A percentile compares a stretch with the other conserved stretches of the same genome.
phyloP scores from a whole-genome alignment of 2,797 vertebrate genomes.

The Alectoris magna region DNA sequence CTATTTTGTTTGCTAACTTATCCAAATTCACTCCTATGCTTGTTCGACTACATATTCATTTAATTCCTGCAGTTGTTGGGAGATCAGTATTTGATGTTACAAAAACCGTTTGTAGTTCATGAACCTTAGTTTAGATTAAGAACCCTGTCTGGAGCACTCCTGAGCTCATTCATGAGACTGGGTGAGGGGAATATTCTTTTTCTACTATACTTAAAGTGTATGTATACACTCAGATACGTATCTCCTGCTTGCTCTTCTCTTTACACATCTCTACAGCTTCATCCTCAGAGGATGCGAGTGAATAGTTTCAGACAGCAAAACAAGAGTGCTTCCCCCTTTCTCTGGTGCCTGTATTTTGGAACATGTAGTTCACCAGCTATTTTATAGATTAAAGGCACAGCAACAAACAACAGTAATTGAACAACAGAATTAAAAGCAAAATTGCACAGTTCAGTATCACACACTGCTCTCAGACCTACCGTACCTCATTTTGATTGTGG shows the following conservation, averaged over 20 bases:
- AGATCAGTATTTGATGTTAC: background rate
- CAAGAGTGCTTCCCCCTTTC: background rate
- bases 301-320: background rate
- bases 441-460: background rate
- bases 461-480: conserved; percentile 9
- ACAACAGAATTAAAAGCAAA: conserved; percentile 10
- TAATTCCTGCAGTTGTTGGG: background rate
- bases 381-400: background rate
- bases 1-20: background rate
- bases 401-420: background rate
- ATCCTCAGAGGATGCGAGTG: background rate
- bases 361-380: background rate
- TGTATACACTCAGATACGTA: background rate
- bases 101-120: background rate
- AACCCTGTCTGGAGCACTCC: background rate
- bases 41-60: background rate
- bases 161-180: background rate
- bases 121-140: background rate
- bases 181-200: background rate
- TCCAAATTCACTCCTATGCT: background rate
- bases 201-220: background rate
- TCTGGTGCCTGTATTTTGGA: background rate
- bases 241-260: background rate
- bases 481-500: conserved; percentile 76
- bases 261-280: background rate